Conservation (phyloP, 2,888 invertebrate genomes). For the Drosophila atroscutellata region DNA sequence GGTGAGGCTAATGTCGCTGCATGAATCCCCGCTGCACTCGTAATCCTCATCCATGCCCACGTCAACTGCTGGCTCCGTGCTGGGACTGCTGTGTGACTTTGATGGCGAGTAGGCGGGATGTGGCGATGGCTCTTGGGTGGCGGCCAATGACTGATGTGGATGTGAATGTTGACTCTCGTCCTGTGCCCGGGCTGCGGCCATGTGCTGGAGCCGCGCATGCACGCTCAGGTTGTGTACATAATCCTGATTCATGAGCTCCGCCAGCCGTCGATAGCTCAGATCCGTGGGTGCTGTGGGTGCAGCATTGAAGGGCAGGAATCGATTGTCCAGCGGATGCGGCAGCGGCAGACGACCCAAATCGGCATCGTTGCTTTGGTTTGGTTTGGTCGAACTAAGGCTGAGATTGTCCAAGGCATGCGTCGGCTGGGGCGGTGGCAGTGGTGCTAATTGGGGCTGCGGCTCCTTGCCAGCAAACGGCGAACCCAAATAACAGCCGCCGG, state of each 20-base stretch:
- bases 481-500: slow-evolving; percentile 75
- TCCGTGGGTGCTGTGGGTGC: slow-evolving; percentile 59
- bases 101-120: slow-evolving; percentile 48
- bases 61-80: slow-evolving; percentile 69
- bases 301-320: slow-evolving; percentile 74
- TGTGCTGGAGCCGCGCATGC: slow-evolving; percentile 70
- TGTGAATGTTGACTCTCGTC: slow-evolving; percentile 49
- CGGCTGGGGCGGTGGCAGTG: slow-evolving; percentile 32
- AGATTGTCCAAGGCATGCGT: slow-evolving; percentile 57
- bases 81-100: slow-evolving; percentile 61
- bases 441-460: slow-evolving; percentile 28
- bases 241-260: slow-evolving; percentile 75
- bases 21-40: slow-evolving; percentile 84
- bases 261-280: slow-evolving; percentile 68
- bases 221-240: slow-evolving; percentile 77
- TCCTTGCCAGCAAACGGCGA: slow-evolving; percentile 51
- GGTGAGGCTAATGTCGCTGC: slow-evolving; percentile 85
- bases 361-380: slow-evolving; percentile 26
- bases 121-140: slow-evolving; percentile 30
- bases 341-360: slow-evolving; percentile 41
- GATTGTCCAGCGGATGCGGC: slow-evolving; percentile 67
- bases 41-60: slow-evolving; percentile 83
- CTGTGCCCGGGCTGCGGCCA: slow-evolving; percentile 50
- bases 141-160: slow-evolving; percentile 1
- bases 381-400: slow-evolving; percentile 45